Percentiles rank a stretch among this genome's conserved stretches.
phyloP scores from a whole-genome alignment of 1,140 invertebrate species.

The Trachymyrmex septentrionalis region DNA sequence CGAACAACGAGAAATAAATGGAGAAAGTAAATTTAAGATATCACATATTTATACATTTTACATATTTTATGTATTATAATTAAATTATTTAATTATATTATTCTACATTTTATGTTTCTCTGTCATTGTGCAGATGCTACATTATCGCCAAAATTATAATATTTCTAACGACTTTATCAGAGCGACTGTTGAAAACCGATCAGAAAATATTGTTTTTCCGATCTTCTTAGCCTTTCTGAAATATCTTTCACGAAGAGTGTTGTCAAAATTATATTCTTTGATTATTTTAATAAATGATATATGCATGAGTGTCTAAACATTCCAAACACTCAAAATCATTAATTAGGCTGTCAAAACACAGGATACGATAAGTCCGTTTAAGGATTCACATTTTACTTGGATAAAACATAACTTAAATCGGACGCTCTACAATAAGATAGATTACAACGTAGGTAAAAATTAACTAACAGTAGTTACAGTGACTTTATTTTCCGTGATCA shows the following conservation, averaged over 20 bases:
- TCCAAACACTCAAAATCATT: not conserved
- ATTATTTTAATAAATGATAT: too few relatives aligned
- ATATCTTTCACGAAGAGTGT: not conserved
- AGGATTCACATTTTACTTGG: not conserved
- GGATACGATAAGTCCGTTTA: not conserved
- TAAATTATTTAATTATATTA: too few relatives aligned
- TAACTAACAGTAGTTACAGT: not conserved
- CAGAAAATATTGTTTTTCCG: not conserved
- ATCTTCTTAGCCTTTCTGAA: not conserved
- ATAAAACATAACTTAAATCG: not conserved
- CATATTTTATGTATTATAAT: not conserved
- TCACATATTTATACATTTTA: not conserved
- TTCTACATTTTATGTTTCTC: too few relatives aligned
- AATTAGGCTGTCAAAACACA: not conserved
- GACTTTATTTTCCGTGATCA: not conserved
- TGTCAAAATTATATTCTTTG: not conserved
- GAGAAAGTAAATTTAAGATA: constrained; percentile 60
- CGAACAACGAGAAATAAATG: not conserved
- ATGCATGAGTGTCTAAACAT: not conserved
- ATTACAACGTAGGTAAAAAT: not conserved
- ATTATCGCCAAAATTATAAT: not conserved
- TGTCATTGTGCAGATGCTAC: not conserved
- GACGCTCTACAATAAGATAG: not conserved
- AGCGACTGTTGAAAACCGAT: not conserved
- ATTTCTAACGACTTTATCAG: not conserved